Conservation (phyloP, 2,797 vertebrate genomes). For the Phrynocephalus forsythii region DNA sequence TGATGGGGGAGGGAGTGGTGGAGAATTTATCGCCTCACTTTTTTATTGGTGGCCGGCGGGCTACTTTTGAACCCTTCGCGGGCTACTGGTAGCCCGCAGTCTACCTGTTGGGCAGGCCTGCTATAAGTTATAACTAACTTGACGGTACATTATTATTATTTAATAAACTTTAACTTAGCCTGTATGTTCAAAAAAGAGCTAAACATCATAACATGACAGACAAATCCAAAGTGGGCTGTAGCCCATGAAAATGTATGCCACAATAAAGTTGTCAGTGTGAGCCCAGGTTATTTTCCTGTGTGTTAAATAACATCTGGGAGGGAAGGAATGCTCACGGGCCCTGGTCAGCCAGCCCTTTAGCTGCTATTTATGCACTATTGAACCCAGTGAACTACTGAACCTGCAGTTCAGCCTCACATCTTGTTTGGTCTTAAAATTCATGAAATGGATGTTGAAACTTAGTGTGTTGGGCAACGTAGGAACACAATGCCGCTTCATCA, state of each 20-base stretch:
- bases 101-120: too few relatives aligned
- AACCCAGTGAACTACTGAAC: not conserved
- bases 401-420: not conserved
- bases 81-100: too few relatives aligned
- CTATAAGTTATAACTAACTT: too few relatives aligned
- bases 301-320: too few relatives aligned
- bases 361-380: not conserved
- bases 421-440: not conserved
- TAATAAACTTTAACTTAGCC: too few relatives aligned
- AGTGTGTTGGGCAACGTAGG: slow-evolving; percentile 39
- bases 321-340: not conserved
- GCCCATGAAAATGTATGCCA: not conserved
- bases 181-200: too few relatives aligned
- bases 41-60: too few relatives aligned
- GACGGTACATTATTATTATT: too few relatives aligned
- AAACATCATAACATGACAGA: not conserved
- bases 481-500: slow-evolving; percentile 19
- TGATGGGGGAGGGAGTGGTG: too few relatives aligned
- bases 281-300: too few relatives aligned
- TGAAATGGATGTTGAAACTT: rapidly evolving
- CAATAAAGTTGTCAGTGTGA: not conserved
- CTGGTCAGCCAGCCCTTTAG: not conserved
- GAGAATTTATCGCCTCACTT: too few relatives aligned
- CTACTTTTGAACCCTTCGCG: too few relatives aligned
- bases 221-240: not conserved